Base-by-base conservation (phyloP, 2,113 vertebrate genomes). In the Ploceus nigricollis region DNA sequence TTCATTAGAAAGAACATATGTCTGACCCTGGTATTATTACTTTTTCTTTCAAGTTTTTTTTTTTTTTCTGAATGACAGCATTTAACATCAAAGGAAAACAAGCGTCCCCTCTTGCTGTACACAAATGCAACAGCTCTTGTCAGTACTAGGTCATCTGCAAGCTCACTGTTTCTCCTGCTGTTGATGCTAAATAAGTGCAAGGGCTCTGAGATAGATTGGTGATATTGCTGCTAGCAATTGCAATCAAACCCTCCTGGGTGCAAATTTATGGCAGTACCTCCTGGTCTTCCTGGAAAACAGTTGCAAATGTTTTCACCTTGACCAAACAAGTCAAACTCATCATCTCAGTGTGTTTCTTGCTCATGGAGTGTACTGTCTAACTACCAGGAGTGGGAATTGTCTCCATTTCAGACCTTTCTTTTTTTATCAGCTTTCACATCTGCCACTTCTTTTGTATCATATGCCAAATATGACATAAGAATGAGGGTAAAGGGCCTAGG, bases 241-340 rank as follows among this genome's bases (percentile, higher is more conserved):
- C 70, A 89, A n/a, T 45, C 40, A 94, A 91, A 42, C 5, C 39
- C 82, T 77, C 39, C 35, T 42, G 89, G 23, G 66, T 80, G 24
- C 21, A 85, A 68, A 82, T 7, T 80, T 71, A 69, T 2, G 6
- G 58, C 53, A 75, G 35, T 39, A 51, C 44, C 22, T 33, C 27
- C 58, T 72, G 30, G 44, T 50, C 64, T 81, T 93, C 44, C 60
- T 48, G 17, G 14, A 27, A 58, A 58, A 86, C 10, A 79, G 93
- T 95, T 94, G 64, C 39, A 94, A 92, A 87, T 87, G 21, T 91
- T 97, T 96, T 95, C 94, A 95, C 83, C 83, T 89, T 95, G 95
- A 95, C 81, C 85, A 92, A 93, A 87, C 68, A 95, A 20, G 70
- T 94, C 87, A 92, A 66, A 85, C 65, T 82, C 85, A 82, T 78